These are phyloP conservation scores for Mastigias papua DNA, from an alignment of 30 jellyfish, hydroid and myxozoan species.

Conservation along the genomic window DNA sequence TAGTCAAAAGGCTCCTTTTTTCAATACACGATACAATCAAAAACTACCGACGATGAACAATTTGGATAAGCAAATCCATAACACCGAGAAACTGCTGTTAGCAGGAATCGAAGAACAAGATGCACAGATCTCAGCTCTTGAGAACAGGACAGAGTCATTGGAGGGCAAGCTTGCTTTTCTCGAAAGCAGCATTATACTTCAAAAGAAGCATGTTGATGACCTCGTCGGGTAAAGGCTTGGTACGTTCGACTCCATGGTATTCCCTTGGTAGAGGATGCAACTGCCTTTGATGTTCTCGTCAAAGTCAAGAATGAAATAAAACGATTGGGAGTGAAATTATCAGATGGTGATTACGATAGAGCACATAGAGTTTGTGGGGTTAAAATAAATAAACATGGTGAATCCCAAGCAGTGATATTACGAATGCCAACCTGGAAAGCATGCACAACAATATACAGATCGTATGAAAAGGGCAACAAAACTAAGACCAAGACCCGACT, in stretches of 20 bases:
- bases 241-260: conserved; percentile 44
- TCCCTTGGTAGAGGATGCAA: conserved; percentile 32
- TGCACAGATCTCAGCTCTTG: conserved; percentile 10
- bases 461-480: conserved; percentile 8
- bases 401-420: conserved; percentile 32
- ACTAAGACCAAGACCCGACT: conserved; percentile 31
- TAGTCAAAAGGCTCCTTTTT: conserved; percentile 18
- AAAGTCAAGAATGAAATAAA: conserved; percentile 13
- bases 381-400: background rate
- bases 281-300: conserved; percentile 28
- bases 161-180: conserved; percentile 36
- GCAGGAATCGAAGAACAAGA: conserved; percentile 54
- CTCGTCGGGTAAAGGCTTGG: conserved; percentile 24
- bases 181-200: conserved; percentile 6
- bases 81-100: conserved; percentile 16
- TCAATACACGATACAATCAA: background rate
- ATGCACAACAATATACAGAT: conserved; percentile 24
- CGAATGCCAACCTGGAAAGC: conserved; percentile 38
- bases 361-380: conserved; percentile 34
- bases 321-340: conserved; percentile 20
- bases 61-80: conserved; percentile 26
- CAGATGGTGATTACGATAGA: conserved; percentile 34
- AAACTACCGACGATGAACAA: conserved; percentile 27
- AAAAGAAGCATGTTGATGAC: conserved; percentile 7
- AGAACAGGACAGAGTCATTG: conserved; percentile 20